Base-by-base conservation (phyloP, 2,113 vertebrate species). In the Callipepla squamata region DNA sequence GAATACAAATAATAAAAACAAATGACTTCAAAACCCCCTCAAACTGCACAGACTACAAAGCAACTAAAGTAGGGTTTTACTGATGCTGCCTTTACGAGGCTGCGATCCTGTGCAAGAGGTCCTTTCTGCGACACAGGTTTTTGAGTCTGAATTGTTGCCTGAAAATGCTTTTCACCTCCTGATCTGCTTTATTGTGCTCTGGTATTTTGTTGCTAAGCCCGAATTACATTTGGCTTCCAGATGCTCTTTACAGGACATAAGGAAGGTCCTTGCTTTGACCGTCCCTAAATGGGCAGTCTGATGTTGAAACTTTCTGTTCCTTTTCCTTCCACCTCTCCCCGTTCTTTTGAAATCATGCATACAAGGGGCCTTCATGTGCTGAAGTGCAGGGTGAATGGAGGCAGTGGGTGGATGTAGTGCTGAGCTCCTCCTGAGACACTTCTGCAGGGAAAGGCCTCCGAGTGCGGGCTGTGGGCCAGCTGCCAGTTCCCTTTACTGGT, bases 251-350 rank as follows among this genome's bases (percentile, higher is more conserved):
- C 14, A 34, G 69, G 66, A 34, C 7, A 0, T 2, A 6, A 44
- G 62, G 65, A 78, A 9, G 40, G 34, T 78, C 47, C 87, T 75
- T 8, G 0, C 40, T 63, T 74, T 79, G 50, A 61, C 78, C 36
- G 15, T 80, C 63, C 67, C 12, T 53, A 7, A 16, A 7, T 9
- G 30, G 63, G 23, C 30, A 13, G 16, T 58, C 25, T 32, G 62
- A 32, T 40, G 63, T 11, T 9, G 36, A 87, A 80, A 80, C 66
- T 77, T 82, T 63, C 55, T 47, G 25, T 59, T 92, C 7, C 0
- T 22, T 74, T 32, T 83, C 75, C 85, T 95, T 87, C 81, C 78
- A 73, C 85, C 85, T n/a, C 76, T 92, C 94, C 93, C 51, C 50
- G 44, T 94, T 89, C 72, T 80, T 96, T 77, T 23, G 1, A 23